Evolutionary conservation across 2,797 vertebrate species (phyloP).

Genomic region (Microctenopoma steveboyesi): DNA sequence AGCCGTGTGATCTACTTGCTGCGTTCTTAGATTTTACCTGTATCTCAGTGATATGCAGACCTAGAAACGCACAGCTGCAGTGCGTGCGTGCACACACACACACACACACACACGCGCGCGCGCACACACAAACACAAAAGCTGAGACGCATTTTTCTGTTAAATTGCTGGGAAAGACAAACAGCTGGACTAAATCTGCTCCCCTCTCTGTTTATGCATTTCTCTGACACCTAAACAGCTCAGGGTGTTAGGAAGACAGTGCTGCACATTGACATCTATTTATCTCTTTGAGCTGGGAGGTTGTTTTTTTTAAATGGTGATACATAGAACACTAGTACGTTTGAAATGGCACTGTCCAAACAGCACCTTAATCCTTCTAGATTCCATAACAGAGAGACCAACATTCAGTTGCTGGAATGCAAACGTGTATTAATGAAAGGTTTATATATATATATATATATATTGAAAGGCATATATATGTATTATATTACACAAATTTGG

Average conservation of each 20-base stretch:
- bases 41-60: conserved; percentile 60
- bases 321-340: conserved; percentile 29
- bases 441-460: too few species aligned
- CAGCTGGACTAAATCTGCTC: conserved; percentile 75
- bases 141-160: conserved; percentile 69
- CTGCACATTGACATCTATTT: conserved; percentile 50
- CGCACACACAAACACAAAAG: conserved; percentile 38
- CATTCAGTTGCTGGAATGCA: too few species aligned
- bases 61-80: conserved; percentile 45
- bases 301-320: conserved; percentile 5
- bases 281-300: conserved; percentile 38
- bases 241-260: conserved; percentile 56
- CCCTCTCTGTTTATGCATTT: conserved; percentile 44
- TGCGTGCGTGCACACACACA: too few species aligned
- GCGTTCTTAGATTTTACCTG: conserved; percentile 40
- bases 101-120: too few species aligned
- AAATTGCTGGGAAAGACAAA: conserved; percentile 70
- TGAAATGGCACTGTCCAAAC: conserved; percentile 6
- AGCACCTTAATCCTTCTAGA: background rate
- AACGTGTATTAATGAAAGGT: background rate
- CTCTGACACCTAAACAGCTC: conserved; percentile 54
- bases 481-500: too few species aligned
- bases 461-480: too few species aligned
- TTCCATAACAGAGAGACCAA: too few species aligned
- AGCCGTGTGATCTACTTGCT: conserved; percentile 27